Percentiles rank a stretch among this genome's conserved stretches.
Evolutionary conservation across 2,113 vertebrate genomes (phyloP).

Genomic region (Galbula dea): DNA sequence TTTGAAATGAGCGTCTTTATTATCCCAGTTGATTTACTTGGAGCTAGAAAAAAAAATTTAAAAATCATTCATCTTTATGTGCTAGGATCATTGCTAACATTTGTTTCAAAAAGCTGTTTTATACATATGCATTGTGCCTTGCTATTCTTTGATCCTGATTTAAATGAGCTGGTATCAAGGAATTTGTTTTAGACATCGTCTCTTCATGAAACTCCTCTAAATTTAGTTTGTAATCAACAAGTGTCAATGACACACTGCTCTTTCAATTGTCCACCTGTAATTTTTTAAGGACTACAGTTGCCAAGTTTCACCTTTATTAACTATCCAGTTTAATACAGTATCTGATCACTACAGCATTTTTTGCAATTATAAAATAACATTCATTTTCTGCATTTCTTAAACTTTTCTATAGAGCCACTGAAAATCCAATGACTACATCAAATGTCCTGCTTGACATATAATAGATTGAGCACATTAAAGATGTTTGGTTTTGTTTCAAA

Average conservation of each 20-base stretch:
- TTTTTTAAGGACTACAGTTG: not conserved
- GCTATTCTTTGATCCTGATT: not conserved
- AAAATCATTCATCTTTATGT: not conserved
- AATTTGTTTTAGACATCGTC: not conserved
- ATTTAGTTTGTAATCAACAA: not conserved
- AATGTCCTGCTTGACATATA: not conserved
- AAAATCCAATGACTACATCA: not conserved
- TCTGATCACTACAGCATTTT: not conserved
- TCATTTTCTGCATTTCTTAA: not conserved
- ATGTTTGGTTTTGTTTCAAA: not conserved
- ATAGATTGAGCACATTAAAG: not conserved
- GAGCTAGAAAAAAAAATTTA: not conserved
- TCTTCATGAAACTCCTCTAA: not conserved
- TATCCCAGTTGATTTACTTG: not conserved
- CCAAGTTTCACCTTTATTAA: not conserved
- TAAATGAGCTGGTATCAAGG: not conserved
- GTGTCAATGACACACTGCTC: not conserved
- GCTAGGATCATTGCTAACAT: not conserved
- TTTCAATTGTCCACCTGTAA: not conserved
- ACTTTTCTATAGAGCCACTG: not conserved
- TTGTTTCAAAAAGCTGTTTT: not conserved
- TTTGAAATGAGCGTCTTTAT: not conserved
- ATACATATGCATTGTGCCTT: not conserved
- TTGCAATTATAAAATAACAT: not conserved
- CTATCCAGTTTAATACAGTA: not conserved